These are phyloP conservation scores for Xestia rhomboidea DNA, from an alignment of 2,888 invertebrate species.

Conservation along the genomic window DNA sequence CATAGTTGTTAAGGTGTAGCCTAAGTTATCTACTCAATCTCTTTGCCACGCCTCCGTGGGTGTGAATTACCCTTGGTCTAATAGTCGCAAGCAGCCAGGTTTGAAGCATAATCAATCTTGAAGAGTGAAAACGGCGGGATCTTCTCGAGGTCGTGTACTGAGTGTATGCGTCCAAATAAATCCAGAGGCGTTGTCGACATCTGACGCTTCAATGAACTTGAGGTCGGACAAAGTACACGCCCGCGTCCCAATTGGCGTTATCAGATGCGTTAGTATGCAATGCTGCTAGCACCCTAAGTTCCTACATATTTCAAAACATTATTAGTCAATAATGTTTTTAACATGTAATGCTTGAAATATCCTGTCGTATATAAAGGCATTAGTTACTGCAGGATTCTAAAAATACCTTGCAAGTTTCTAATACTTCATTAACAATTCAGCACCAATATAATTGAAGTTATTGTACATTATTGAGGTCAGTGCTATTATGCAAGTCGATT, in stretches of 20 bases:
- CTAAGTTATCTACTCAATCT: background rate
- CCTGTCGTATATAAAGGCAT: slow-evolving; percentile 23
- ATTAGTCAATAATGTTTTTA: slow-evolving; percentile 1
- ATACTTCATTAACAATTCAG: slow-evolving; percentile 64
- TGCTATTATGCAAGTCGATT: slow-evolving; percentile 58
- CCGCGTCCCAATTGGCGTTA: background rate
- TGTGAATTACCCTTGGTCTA: background rate
- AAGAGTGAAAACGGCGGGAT: background rate
- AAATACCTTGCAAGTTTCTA: slow-evolving; percentile 61
- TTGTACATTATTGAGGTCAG: slow-evolving; percentile 65
- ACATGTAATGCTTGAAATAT: slow-evolving; percentile 5
- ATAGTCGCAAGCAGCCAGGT: background rate
- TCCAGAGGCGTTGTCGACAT: background rate
- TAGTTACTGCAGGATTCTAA: slow-evolving; percentile 18
- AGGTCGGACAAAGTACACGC: slow-evolving; percentile 3
- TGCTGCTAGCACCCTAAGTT: background rate
- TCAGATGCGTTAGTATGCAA: background rate
- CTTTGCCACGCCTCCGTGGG: background rate
- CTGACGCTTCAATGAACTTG: background rate
- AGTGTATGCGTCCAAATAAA: background rate
- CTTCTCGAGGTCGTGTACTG: background rate
- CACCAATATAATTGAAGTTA: slow-evolving; percentile 47
- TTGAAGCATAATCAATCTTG: slow-evolving; percentile 6
- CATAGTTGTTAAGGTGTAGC: background rate
- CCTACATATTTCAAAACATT: background rate